Evolutionary conservation across 2,113 vertebrate genomes (phyloP), one percentile per base, ranked within the genome.

Genomic region (Lipotes vexillifer): DNA sequence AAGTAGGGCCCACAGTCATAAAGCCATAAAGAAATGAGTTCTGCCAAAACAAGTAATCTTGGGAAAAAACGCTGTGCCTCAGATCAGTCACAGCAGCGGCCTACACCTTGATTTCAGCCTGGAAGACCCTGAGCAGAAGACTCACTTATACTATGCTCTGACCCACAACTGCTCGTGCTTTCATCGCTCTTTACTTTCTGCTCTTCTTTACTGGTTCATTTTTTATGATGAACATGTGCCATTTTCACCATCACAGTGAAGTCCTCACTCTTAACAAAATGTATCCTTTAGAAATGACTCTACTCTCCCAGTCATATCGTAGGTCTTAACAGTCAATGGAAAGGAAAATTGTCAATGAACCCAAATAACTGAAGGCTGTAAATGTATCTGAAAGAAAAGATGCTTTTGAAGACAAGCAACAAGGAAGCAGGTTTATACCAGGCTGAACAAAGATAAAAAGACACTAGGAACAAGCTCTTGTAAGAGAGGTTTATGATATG

Each of bases 91-190:
- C 10, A 23, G 25, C 1, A 4, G 9, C 5, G 36, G 8, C 25
- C 0, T 7, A 29, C 0, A 10, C 9, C 14, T 68, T 17, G 36
- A 49, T 63, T 80, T 52, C 4, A 57, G 4, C 8, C 49, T 69
- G 18, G 36, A 18, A 41, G 23, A 27, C 6, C 1, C 1, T 9
- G 0, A 38, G 25, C 17, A 14, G 25, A 59, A 41, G 13, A 14
- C 3, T 1, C 14, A 14, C 1, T 13, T 17, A 15, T 0, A 0
- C 2, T 2, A 8, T 29, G 5, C 10, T 61, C 29, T 41, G 38
- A 77, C 33, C 14, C 46, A 59, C 11, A 41, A 20, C 1, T 49
- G 27, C 1, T 3, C 17, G 2, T 4, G 2, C 0, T 31, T 75
- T 25, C 14, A 6, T 18, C 15, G 0, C 2, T 57, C 3, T 71